These are phyloP conservation scores for Idaea straminata DNA, from an alignment of 2,888 invertebrate genomes.

Conservation along the genomic window DNA sequence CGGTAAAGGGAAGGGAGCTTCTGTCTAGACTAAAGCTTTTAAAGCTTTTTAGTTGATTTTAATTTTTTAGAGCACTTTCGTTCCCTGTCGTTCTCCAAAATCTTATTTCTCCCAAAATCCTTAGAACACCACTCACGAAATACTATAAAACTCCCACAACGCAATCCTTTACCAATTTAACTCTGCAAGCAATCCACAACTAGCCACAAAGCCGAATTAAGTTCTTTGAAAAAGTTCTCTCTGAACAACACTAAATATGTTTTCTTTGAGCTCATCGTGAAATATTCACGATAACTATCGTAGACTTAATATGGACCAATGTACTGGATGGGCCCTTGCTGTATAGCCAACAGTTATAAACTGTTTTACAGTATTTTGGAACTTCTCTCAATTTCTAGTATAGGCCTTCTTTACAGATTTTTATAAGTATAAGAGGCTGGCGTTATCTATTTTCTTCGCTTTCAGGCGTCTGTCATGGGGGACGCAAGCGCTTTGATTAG, in stretches of 20 bases:
- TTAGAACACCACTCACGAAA: background rate
- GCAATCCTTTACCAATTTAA: slow-evolving; percentile 26
- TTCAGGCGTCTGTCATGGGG: too few species aligned
- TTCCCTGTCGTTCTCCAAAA: background rate
- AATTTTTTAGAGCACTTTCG: background rate
- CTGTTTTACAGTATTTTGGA: too few species aligned
- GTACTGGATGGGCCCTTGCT: background rate
- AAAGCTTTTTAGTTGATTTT: too few species aligned
- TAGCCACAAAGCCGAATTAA: background rate
- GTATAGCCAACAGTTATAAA: background rate
- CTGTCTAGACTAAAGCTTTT: background rate
- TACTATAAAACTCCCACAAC: slow-evolving; percentile 32
- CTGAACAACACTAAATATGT: slow-evolving; percentile 31
- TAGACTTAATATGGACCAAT: background rate
- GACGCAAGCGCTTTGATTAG: too few species aligned
- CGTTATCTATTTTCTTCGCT: too few species aligned
- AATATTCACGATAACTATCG: slow-evolving; percentile 18
- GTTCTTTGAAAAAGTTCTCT: slow-evolving; percentile 5
- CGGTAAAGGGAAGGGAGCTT: slow-evolving; percentile 19
- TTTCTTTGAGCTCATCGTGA: slow-evolving; percentile 19
- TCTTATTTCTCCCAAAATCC: background rate
- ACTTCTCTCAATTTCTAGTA: too few species aligned
- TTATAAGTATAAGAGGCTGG: too few species aligned
- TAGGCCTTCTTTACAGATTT: too few species aligned
- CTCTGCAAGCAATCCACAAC: background rate